Evolutionary conservation across 2,888 invertebrate species (phyloP), one percentile per base, ranked within the genome.

Genomic region (Scaptomyza tumidula): DNA sequence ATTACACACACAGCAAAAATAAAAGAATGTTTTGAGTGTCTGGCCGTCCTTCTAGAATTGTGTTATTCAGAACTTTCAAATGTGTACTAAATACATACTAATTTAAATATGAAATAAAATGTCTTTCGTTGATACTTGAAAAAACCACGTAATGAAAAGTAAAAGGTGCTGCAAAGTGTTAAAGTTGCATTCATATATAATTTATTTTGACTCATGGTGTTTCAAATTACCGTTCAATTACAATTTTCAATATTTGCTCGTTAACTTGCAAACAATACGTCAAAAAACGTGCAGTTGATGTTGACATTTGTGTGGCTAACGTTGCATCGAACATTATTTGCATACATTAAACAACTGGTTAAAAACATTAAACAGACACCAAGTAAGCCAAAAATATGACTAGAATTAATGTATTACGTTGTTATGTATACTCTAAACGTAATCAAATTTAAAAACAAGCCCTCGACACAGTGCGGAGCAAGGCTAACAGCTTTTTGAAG

Each of bases 401-500:
- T 46, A 59, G 48, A 67, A 59, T 37, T 27, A 14, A 41, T 2
- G 11, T 14, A 31, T 39, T 24, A n/a, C 33, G 45, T 4, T 3
- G 39, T 13, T 64, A 14, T 27, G 55, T 19, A 37, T 55, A 63
- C 46, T 45, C 24, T 9, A 50, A 43, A 39, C 10, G 35, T 13
- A 11, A 35, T 27, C 41, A 59, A 72, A 69, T 58, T 54, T 24
- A 41, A 60, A 53, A 60, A 64, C 56, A 66, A 61, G 27, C 49
- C 44, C 41, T 55, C 50, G 35, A 31, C 50, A 24, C 59, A 61
- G 80, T 61, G 71, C 72, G 50, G 86, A 71, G 78, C 85, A 85
- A 85, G 85, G 87, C 74, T 68, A 76, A 68, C 87, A 61, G 65
- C 82, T 72, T 76, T 55, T 71, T 64, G 11, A 64, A 65, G 64